These are phyloP conservation scores for Onychomys leucogaster DNA, from an alignment of 2,797 vertebrate species.

Conservation along the genomic window DNA sequence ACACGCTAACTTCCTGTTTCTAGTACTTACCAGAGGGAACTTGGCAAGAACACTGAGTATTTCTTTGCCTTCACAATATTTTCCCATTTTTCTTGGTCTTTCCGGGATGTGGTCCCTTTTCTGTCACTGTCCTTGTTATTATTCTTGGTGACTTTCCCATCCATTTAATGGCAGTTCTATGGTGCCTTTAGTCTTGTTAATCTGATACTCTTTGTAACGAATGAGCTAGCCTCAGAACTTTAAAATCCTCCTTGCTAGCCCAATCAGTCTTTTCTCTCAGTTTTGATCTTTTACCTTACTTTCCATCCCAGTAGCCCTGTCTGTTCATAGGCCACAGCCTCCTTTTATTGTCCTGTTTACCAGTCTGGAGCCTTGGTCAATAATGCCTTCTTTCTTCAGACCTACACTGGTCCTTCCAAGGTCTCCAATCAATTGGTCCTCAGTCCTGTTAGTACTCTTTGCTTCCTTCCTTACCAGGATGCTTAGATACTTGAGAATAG, in stretches of 20 bases:
- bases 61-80: not conserved
- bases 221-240: not conserved
- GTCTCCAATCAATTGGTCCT: not conserved
- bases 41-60: not conserved
- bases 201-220: not conserved
- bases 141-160: not conserved
- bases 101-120: not conserved
- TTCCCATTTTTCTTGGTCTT: slow-evolving; percentile 20
- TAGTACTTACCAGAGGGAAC: not conserved
- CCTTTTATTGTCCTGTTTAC: not conserved
- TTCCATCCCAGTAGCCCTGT: not conserved
- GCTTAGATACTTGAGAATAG: not conserved
- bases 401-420: not conserved
- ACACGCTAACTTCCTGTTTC: not conserved
- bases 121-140: not conserved
- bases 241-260: not conserved
- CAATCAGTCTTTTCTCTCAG: not conserved
- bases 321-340: not conserved
- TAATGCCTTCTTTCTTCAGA: not conserved
- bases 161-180: not conserved
- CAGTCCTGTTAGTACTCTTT: not conserved
- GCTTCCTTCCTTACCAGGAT: not conserved
- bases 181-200: not conserved
- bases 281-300: not conserved
- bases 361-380: not conserved